A percentile compares a stretch with the other conserved stretches of the same genome.
Evolutionary conservation across 2,888 invertebrate species (phyloP).

Genomic region (Cryptocheilus praepositus): DNA sequence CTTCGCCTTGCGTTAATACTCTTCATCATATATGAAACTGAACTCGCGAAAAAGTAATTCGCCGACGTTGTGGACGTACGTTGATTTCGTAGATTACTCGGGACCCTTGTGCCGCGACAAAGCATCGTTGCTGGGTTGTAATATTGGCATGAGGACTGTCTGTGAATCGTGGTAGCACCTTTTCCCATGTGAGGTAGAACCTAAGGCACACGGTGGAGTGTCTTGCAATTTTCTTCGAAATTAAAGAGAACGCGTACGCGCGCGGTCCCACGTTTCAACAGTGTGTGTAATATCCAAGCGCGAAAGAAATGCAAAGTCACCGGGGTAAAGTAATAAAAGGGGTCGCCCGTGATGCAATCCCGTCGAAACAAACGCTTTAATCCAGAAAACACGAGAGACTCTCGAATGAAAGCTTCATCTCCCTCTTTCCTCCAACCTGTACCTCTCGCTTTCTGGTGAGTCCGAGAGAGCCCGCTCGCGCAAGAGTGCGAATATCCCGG

Average conservation of each 20-base stretch:
- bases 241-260: not conserved
- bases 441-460: constrained; percentile 7
- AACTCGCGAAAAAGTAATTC: too few relatives aligned
- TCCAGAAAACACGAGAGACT: constrained; percentile 50
- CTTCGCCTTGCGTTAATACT: not conserved
- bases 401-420: constrained; percentile 8
- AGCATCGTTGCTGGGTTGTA: too few relatives aligned
- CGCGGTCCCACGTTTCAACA: not conserved
- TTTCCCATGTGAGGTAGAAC: too few relatives aligned
- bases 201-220: too few relatives aligned
- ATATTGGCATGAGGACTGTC: too few relatives aligned
- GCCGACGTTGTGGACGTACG: too few relatives aligned
- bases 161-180: too few relatives aligned
- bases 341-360: constrained; percentile 47
- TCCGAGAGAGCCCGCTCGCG: too few relatives aligned
- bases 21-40: too few relatives aligned
- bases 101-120: too few relatives aligned
- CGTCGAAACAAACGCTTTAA: constrained; percentile 59
- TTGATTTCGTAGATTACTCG: too few relatives aligned
- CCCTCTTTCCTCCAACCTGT: not conserved
- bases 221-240: too few relatives aligned
- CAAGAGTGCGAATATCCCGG: constrained; percentile 49
- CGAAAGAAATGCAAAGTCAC: constrained; percentile 44
- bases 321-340: constrained; percentile 51
- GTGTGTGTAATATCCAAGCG: constrained; percentile 27